phyloP scores from a whole-genome alignment of 64 coral and sea anemone genomes.

The Stichodactyla helianthus region DNA sequence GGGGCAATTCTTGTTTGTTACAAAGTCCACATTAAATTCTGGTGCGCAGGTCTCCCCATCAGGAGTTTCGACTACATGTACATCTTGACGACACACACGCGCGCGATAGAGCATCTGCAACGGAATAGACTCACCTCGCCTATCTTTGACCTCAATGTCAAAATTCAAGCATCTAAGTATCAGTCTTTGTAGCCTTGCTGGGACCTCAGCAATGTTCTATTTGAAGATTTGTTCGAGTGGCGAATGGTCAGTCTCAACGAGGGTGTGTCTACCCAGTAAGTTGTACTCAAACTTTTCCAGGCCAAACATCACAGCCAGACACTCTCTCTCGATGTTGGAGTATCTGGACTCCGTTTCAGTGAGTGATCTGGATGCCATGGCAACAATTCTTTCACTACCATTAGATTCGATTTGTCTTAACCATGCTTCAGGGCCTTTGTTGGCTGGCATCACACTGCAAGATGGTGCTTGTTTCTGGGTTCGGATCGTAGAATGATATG shows the following conservation, averaged over 20 bases:
- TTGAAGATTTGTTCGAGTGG: conserved; percentile 55
- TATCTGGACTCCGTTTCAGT: conserved; percentile 29
- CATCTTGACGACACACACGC: not conserved
- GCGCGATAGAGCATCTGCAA: conserved; percentile 16
- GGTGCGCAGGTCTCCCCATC: not conserved
- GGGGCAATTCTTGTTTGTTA: too few species aligned
- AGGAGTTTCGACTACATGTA: not conserved
- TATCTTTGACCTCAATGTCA: conserved; percentile 23
- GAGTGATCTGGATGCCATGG: conserved; percentile 17
- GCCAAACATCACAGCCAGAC: conserved; percentile 17
- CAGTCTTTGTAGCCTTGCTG: conserved; percentile 1
- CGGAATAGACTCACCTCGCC: conserved; percentile 9
- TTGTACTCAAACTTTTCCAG: conserved; percentile 46
- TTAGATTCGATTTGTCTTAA: conserved; percentile 14
- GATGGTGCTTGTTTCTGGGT: not conserved
- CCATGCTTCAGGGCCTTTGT: conserved; percentile 30
- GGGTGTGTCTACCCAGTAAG: not conserved
- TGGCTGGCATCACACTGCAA: conserved; percentile 55
- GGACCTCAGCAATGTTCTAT: conserved; percentile 18
- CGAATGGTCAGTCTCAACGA: conserved; percentile 45
- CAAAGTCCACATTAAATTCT: too few species aligned
- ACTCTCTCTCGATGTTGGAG: conserved; percentile 38
- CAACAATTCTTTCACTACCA: conserved; percentile 17
- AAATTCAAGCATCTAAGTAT: conserved; percentile 43
- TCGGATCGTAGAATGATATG: too few species aligned